Evolutionary conservation across 2,113 vertebrate species (phyloP), one percentile per base, ranked within the genome.

Genomic region (Sialia sialis): DNA sequence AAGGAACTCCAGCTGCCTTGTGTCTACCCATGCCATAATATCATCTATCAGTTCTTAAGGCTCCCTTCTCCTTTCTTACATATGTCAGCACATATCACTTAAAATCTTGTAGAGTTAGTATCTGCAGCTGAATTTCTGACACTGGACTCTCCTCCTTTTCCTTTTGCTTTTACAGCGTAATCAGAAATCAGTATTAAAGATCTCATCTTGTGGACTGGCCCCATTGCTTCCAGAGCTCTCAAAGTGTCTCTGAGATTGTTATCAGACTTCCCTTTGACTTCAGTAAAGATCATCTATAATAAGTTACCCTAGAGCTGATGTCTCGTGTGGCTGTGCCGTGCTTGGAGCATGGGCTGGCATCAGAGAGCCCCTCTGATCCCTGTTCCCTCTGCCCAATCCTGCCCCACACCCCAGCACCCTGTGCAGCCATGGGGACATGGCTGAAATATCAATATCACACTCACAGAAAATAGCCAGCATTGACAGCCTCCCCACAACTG

Each of bases 111-210:
- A 80, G 86, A 92, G 91, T 91, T 81, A 80, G 46, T 91, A 75
- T 88, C 93, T 81, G n/a, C 52, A 69, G 59, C 66, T 93, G 21
- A n/a, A 7, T 82, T 84, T 78, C 82, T 94, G 77, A 55, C 34
- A 43, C 62, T 76, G n/a, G 68, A 13, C 75, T 76, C n/a, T 25
- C 49, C 68, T 76, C 72, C 48, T 93, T 86, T 84, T 72, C 34
- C 91, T 87, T 62, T 60, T 16, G 49, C 91, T 95, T 95, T 94
- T 83, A 60, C 66, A 94, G 70, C 6, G 0, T 49, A 94, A 67
- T 77, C 36, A 86, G 89, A 90, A 90, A 96, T 96, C 83, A 18
- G 60, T 80, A 95, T 89, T 86, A 92, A 66, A 92, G 75, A 88
- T 88, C 86, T 52, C 76, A 84, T 91, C 90, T 70, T 9, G 49